Conservation (phyloP, 1,140 invertebrate genomes). For the Colletes latitarsis region DNA sequence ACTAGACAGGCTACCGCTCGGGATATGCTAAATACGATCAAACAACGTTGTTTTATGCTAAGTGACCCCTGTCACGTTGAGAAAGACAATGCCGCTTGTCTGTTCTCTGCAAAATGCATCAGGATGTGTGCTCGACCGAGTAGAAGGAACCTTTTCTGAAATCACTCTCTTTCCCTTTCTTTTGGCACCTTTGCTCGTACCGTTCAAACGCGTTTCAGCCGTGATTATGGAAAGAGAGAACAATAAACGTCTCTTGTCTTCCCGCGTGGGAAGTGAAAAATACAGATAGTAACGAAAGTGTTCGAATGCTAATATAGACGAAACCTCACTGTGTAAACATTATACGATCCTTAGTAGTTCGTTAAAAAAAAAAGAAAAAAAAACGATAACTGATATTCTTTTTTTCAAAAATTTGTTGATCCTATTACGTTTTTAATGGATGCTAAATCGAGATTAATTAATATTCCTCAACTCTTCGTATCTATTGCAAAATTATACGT, state of each 20-base stretch:
- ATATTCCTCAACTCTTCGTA: no score
- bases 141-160: conserved; percentile 26
- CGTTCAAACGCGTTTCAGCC: conserved; percentile 1
- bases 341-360: no score
- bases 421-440: no score
- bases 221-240: background rate
- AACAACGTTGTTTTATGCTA: conserved; percentile 68
- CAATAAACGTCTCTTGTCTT: background rate
- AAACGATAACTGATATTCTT: no score
- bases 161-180: background rate
- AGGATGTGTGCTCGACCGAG: conserved; percentile 48
- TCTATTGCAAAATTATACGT: no score
- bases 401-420: no score
- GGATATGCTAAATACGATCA: conserved; percentile 66
- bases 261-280: background rate
- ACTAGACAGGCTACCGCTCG: conserved; percentile 53
- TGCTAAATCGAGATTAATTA: no score
- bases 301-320: no score
- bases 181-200: background rate
- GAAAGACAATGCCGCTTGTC: conserved; percentile 54
- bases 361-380: no score
- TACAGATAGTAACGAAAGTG: background rate
- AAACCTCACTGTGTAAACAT: no score
- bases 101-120: conserved; percentile 52
- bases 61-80: conserved; percentile 57